Base-by-base conservation (phyloP, 1,140 invertebrate species). In the Tetramorium alpestre region DNA sequence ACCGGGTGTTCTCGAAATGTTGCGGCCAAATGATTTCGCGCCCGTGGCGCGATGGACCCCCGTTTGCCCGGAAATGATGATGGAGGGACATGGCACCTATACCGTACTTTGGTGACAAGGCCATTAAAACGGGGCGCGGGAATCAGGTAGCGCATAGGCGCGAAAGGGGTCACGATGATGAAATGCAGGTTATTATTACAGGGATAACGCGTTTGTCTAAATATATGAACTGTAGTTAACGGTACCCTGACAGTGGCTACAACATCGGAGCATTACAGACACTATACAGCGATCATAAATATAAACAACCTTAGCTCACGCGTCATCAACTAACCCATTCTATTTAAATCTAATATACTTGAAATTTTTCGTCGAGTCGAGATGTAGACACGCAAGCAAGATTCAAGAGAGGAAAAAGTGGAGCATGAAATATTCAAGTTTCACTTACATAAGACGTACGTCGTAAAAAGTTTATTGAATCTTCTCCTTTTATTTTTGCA, bases 61-160 rank as follows among this genome's bases (percentile, higher is more conserved):
- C 65, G 62, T 58, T 81, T 47, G 11, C 1, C 41, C 80, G 80
- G 69, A 82, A 82, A 82, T 82, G 67, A 82, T 73, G 80, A 82
- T 82, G 80, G 54, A 73, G 80, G 67, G 80, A 82, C 51, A 44
- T 38, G 80, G 33, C 33, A 11, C 47, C 77, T 18, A 51, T 38
- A 7, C 44, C 76, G 62, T 41, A 25, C 80, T 60, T 22, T 47
- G 41, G 69, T 73, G 80, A 73, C 51, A 73, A 28, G 44, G 25
- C 67, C 80, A 82, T 82, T 82, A 82, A 82, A 82, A 82, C 41
- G 51, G 56, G 80, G 18, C 60, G 41, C 60, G 44, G 44, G 44
- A 58, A 73, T 82, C 51, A 58, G 41, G 22, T 60, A n/a, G n/a
- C n/a, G n/a, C n/a, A 47, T 44, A 47, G 38, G 16, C 51, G 10